Evolutionary conservation across 2,888 invertebrate species (phyloP).

Genomic region (Acanthosepion lycidas): DNA sequence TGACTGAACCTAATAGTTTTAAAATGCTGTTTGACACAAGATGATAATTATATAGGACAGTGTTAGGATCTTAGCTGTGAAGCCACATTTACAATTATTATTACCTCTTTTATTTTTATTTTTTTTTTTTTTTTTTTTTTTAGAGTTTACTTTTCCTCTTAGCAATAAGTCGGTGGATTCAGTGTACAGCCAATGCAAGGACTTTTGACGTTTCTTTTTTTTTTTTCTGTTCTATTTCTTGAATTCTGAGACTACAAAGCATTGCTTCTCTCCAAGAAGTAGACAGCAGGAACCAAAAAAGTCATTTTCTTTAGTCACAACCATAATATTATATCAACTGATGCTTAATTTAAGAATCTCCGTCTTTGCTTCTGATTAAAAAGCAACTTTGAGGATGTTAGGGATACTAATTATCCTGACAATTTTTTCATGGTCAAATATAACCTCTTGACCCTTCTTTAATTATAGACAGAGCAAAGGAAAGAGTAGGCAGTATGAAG

Average conservation of each 20-base stretch:
- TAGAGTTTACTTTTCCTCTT: neutral
- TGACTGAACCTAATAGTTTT: too few relatives aligned
- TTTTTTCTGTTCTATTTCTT: neutral
- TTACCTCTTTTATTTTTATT: too few relatives aligned
- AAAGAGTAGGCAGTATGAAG: neutral
- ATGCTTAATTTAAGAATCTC: conserved; percentile 11
- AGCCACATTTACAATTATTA: neutral
- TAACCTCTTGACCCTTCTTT: neutral
- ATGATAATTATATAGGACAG: neutral
- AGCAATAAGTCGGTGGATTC: neutral
- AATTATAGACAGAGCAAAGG: neutral
- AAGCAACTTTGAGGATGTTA: neutral
- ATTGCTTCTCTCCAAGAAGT: neutral
- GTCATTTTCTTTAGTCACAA: neutral
- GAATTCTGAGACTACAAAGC: neutral
- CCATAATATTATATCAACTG: neutral
- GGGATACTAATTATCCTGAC: neutral
- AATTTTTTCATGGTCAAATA: neutral
- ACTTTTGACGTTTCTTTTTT: neutral
- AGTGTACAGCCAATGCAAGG: neutral
- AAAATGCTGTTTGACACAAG: neutral
- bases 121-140: neutral
- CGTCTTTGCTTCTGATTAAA: neutral
- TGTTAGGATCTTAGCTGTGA: neutral
- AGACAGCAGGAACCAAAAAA: neutral